Percentiles rank a stretch among this genome's conserved stretches.
Conservation (phyloP, 2,888 invertebrate genomes). For the Abscondita cerata region DNA sequence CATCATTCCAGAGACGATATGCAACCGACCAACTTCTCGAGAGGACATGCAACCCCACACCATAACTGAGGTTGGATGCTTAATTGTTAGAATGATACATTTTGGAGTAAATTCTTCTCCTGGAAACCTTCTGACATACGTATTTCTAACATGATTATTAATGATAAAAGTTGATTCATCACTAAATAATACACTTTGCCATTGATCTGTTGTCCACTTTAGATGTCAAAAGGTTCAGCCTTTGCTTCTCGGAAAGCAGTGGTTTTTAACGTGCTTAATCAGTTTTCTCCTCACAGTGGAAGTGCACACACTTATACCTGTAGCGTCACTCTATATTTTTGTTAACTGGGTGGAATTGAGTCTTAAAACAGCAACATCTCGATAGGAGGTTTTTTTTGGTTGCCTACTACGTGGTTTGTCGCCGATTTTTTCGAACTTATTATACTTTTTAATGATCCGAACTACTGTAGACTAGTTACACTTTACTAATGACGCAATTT, state of each 20-base stretch:
- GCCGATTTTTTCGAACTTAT: not conserved
- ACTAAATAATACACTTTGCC: not conserved
- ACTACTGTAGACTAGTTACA: conserved; percentile 3
- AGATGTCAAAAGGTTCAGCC: not conserved
- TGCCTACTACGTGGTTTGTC: conserved; percentile 2
- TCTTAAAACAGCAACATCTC: not conserved
- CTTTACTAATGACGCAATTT: not conserved
- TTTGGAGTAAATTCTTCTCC: no score
- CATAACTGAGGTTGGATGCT: not conserved
- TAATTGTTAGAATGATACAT: not conserved
- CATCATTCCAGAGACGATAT: not conserved
- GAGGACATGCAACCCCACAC: not conserved
- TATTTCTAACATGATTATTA: not conserved
- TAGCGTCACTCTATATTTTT: not conserved
- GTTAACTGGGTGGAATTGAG: conserved; percentile 1
- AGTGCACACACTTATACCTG: conserved; percentile 1
- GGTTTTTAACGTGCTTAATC: not conserved
- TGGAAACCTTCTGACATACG: no score
- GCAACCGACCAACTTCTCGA: not conserved
- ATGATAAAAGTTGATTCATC: no score
- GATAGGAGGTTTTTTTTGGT: not conserved
- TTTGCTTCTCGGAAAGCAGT: conserved; percentile 1
- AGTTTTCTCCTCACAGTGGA: not conserved
- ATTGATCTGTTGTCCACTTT: not conserved
- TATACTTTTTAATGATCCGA: conserved; percentile 4